Conservation (phyloP, 2,113 vertebrate genomes). For the Rhombomys opimus region DNA sequence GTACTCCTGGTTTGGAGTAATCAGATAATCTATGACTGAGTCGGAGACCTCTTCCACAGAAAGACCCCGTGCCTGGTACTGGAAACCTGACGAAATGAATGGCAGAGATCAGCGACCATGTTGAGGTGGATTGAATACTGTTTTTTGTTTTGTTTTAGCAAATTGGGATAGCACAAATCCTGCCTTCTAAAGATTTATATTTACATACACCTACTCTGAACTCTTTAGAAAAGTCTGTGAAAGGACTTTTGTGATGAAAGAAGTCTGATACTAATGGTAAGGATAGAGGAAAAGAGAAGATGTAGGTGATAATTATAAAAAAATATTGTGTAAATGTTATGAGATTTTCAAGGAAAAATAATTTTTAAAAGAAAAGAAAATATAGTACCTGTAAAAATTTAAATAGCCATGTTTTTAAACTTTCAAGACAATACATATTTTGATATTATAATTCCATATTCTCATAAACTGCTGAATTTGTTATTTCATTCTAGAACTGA, state of each 20-base stretch:
- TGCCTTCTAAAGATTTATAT: not conserved
- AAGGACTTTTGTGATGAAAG: not conserved
- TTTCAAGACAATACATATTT: not conserved
- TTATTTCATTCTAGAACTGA: not conserved
- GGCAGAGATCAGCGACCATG: too few relatives aligned
- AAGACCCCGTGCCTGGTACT: not conserved
- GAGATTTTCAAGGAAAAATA: not conserved
- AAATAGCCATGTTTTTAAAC: not conserved
- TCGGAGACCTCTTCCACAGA: not conserved
- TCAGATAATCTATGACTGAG: not conserved
- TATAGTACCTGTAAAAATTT: not conserved
- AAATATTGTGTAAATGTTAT: not conserved
- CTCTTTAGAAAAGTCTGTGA: not conserved
- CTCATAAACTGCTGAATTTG: not conserved
- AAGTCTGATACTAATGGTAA: not conserved
- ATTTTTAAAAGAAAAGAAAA: not conserved
- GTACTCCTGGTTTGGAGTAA: not conserved
- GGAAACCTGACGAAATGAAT: not conserved
- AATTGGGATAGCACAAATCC: not conserved
- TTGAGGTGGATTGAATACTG: not conserved
- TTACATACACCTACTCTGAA: not conserved
- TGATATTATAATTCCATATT: not conserved
- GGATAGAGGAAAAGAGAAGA: not conserved
- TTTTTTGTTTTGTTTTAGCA: not conserved
- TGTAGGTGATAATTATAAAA: not conserved